Evolutionary conservation across 1,140 invertebrate species (phyloP), one percentile per base, ranked within the genome.

Genomic region (Gonatopus flavifemur): DNA sequence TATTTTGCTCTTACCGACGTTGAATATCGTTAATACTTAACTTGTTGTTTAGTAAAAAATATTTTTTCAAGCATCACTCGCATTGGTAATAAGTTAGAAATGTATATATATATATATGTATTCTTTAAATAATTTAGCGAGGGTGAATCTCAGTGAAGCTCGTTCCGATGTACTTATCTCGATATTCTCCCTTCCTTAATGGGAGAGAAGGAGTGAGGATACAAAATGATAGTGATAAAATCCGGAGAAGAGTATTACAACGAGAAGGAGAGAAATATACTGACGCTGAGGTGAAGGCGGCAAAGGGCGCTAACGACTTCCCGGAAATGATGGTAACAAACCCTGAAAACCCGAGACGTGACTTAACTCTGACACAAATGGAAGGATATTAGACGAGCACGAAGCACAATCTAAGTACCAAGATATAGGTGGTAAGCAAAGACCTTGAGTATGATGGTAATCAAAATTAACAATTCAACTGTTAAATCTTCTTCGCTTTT

Each of bases 381-480:
- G 50, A 39, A 56, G 52, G 50, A 55, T 55, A 62, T 66, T 59
- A 64, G 52, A 56, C 45, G 46, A 47, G 41, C 37, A n/a, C n/a
- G n/a, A n/a, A 33, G 40, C 7, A 28, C 35, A 41, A 32, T 22
- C 15, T 33, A 49, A 59, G 37, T 43, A n/a, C n/a, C n/a, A n/a
- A n/a, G n/a, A n/a, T n/a, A n/a, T n/a, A n/a, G n/a, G n/a, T n/a
- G n/a, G n/a, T n/a, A n/a, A n/a, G n/a, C n/a, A n/a, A n/a, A 47
- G 36, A 48, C 38, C 48, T 36, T 39, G 28, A 32, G 38, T 35
- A 44, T 20, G 44, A 62, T 36, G 54, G 55, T 63, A 63, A 66
- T 66, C 60, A 63, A 51, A 61, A 65, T 61, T 65, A 63, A 66
- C 57, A 66, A 66, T 66, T 66, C 57, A 60, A 51, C n/a, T n/a